Conservation (phyloP, 2,113 vertebrate species). For the Epinephelus moara region DNA sequence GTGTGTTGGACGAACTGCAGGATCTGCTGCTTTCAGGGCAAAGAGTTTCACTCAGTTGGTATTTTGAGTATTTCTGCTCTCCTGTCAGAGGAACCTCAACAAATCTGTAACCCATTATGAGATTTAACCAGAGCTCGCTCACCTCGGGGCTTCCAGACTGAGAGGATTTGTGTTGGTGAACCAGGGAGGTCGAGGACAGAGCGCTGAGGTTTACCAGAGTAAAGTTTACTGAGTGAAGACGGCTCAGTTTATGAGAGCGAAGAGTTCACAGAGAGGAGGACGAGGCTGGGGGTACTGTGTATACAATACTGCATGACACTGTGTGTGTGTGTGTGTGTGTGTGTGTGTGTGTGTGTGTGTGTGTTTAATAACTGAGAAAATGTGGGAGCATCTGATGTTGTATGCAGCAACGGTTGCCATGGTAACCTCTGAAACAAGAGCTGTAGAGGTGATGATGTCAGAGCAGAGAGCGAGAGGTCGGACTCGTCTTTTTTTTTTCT, state of each 20-base stretch:
- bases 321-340: not conserved
- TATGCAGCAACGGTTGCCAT: not conserved
- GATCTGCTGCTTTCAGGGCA: not conserved
- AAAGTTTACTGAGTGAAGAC: not conserved
- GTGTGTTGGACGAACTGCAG: not conserved
- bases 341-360: not conserved
- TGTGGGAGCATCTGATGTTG: not conserved
- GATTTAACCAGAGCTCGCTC: not conserved
- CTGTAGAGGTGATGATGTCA: conserved; percentile 1
- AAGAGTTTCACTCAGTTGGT: not conserved
- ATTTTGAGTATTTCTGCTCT: not conserved
- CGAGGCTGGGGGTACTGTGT: not conserved
- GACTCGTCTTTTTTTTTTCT: not conserved
- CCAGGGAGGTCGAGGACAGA: not conserved
- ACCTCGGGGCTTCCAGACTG: not conserved
- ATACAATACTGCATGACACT: not conserved
- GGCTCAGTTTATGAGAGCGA: not conserved
- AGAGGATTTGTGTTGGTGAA: conserved; percentile 5
- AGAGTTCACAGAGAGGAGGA: not conserved
- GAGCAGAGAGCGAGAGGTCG: not conserved
- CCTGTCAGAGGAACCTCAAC: not conserved
- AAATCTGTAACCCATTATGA: not conserved
- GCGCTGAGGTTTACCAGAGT: conserved; percentile 7
- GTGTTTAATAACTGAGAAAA: too few species aligned
- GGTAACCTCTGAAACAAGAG: not conserved